Base-by-base conservation (phyloP, 2,888 invertebrate species). In the Ichneumoninae sp. region DNA sequence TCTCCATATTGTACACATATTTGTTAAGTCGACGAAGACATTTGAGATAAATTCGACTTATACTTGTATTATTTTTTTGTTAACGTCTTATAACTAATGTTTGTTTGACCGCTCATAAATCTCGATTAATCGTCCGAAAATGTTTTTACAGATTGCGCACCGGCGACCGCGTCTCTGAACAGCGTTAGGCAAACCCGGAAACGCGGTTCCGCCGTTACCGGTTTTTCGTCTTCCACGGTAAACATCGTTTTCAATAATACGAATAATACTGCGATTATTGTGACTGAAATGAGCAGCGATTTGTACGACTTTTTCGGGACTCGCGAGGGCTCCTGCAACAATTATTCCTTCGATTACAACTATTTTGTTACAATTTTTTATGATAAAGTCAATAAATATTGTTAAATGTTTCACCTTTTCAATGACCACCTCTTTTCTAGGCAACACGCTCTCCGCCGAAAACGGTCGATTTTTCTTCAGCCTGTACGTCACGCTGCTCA, bases 161-260 rank as follows among this genome's bases (percentile, higher is more conserved):
- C 63, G 63, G n/a, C 1, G 16, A 16, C 13, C 33, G 30, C 6
- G 13, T 16, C 22, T 33, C 63, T 2, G 30, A 30, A 16, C 6
- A 63, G 57, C 16, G 30, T 63, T 33, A 63, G 63, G 63, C 33
- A 63, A n/a, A 63, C 30, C n/a, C 63, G 16, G n/a, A 16, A 63
- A 1, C n/a, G 16, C 4, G 30, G 63, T 30, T 63, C n/a, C n/a
- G 63, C 10, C n/a, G 33, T 33, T 30, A 6, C 33, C 30, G 63
- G 5, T 33, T 16, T 16, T 47, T 47, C 3, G 16, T 16, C 3
- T 30, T 63, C 33, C 16, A 33, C 63, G 30, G n/a, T 63, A n/a
- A 63, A 7, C 16, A 30, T 63, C 30, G 63, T 30, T 6, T 63
- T 16, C 6, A 30, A 33, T 33, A 63, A 30, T 63, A 30, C 63